Base-by-base conservation (phyloP, 2,888 invertebrate genomes). In the Ommatoiulus sabulosus region DNA sequence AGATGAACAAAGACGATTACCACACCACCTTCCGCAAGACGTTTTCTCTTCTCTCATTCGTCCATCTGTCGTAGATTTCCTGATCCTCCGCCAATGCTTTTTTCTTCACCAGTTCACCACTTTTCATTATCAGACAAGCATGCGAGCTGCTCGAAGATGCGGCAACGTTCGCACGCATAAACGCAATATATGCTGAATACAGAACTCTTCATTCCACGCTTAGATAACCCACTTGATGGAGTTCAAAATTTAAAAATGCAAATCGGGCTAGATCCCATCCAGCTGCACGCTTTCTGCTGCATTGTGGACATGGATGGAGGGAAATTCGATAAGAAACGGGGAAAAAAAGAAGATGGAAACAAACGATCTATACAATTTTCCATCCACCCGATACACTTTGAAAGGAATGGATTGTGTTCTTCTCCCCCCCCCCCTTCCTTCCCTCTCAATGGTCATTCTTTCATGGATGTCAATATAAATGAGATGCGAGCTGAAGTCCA, bases 141-240 rank as follows among this genome's bases (percentile, higher is more conserved):
- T 80, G 80, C 35, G 35, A 15, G 35, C 80, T 80, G 35, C 80
- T 80, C 80, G 80, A 35, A 80, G 80, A 80, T 80, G 80, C 80
- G 80, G 80, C 80, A 80, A 43, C 35, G 80, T 80, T 80, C 35
- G 15, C 80, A 43, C 35, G 35, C 80, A 80, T 80, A 80, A 80
- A 80, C 80, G 80, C 80, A 80, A 80, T 80, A 80, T 80, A 80
- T 80, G 80, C 80, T 80, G 86, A 48, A 86, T 86, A 48, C 86
- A 86, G 46, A 86, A 86, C 44, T 48, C 63, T 87, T 63, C 87
- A 87, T 87, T 87, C 87, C 87, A 63, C 87, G 87, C 87, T 87
- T 63, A 57, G 87, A 87, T 87, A 87, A 87, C 87, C 87, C 52
- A 87, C 87, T 87, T 87, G 87, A 80, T 80, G 80, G 80, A 80